Evolutionary conservation across 2,113 vertebrate species (phyloP).

Genomic region (Panthera uncia): DNA sequence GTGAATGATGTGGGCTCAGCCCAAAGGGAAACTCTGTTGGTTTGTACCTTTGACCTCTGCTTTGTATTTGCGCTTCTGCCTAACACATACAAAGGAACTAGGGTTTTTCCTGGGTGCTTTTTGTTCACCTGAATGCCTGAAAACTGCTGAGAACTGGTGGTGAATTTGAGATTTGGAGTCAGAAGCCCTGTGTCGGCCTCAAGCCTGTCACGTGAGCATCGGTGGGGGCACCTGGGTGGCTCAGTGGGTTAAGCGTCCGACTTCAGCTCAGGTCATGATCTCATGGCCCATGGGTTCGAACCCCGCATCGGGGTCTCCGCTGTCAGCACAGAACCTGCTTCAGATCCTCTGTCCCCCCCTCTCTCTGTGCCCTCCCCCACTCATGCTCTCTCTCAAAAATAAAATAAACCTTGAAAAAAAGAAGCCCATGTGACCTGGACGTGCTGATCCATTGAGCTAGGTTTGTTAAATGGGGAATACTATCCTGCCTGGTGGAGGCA

Average conservation of each 20-base stretch:
- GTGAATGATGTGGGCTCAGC: background rate
- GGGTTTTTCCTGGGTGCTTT: background rate
- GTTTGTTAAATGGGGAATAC: background rate
- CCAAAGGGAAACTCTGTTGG: background rate
- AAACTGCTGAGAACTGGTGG: background rate
- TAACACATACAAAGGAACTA: background rate
- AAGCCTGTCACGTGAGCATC: background rate
- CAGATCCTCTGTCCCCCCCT: too few species aligned
- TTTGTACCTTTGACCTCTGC: background rate
- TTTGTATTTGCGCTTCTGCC: background rate
- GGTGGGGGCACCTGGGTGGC: too few species aligned
- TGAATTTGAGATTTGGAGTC: background rate
- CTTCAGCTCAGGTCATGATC: too few species aligned
- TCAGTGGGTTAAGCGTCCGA: too few species aligned
- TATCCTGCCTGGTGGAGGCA: background rate
- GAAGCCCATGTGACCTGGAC: accelerated
- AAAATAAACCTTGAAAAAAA: background rate
- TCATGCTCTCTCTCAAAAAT: too few species aligned
- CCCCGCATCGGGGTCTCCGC: too few species aligned
- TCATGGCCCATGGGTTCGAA: too few species aligned
- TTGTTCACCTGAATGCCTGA: background rate
- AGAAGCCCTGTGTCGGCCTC: background rate
- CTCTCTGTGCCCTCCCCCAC: too few species aligned
- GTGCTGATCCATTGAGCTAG: background rate
- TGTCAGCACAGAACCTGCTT: too few species aligned